phyloP scores from a whole-genome alignment of 2,888 invertebrate species.

The Noctua comes region DNA sequence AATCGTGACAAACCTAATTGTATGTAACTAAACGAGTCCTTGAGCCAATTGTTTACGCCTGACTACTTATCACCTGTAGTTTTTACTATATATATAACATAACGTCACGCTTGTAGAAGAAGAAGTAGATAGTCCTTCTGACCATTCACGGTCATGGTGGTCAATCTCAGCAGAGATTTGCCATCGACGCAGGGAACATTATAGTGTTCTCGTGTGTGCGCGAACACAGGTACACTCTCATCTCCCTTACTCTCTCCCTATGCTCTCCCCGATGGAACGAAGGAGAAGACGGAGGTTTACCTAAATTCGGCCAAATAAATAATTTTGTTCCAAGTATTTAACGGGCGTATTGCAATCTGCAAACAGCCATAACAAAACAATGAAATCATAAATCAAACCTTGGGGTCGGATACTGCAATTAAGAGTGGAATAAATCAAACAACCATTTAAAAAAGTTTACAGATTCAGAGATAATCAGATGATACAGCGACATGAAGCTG shows the following conservation, averaged over 20 bases:
- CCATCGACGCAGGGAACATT: background rate
- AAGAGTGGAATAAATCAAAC: constrained; percentile 27
- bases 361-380: constrained; percentile 18
- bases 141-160: background rate
- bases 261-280: too few species aligned
- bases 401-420: constrained; percentile 21
- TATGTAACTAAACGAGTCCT: constrained; percentile 54
- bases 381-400: constrained; percentile 28
- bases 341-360: background rate
- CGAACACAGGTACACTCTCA: background rate
- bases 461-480: background rate
- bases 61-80: constrained; percentile 9
- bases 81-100: background rate
- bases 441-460: background rate
- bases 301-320: background rate
- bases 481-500: background rate
- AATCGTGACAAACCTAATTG: constrained; percentile 57
- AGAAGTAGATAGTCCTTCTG: background rate
- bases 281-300: background rate
- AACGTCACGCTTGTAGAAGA: background rate
- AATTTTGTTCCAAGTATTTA: background rate
- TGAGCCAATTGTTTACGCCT: constrained; percentile 41
- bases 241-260: background rate
- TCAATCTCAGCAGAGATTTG: background rate
- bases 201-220: background rate